Evolutionary conservation across 2,888 invertebrate species (phyloP).

Genomic region (Meloe dianella): DNA sequence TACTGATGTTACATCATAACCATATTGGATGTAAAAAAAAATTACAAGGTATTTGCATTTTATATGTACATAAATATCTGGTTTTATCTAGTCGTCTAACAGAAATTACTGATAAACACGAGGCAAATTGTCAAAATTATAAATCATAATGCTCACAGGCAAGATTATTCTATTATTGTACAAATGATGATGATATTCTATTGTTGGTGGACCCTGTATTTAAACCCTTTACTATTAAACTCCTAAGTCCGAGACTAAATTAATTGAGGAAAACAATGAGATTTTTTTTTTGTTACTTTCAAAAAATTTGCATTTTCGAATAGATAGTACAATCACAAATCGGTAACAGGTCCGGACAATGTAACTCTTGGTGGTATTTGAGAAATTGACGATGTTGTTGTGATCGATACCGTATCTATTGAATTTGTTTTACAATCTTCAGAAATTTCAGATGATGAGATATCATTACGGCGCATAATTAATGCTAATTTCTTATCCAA

Average conservation of each 20-base stretch:
- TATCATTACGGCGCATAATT: slow-evolving; percentile 54
- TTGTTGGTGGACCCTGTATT: too few species aligned
- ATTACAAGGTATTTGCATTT: slow-evolving; percentile 4
- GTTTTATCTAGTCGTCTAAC: background rate
- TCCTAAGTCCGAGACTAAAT: too few species aligned
- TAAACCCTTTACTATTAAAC: too few species aligned
- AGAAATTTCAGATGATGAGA: slow-evolving; percentile 49
- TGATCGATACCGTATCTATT: slow-evolving; percentile 48
- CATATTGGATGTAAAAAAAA: background rate
- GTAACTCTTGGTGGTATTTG: slow-evolving; percentile 56
- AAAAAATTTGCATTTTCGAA: too few species aligned
- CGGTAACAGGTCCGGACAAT: slow-evolving; percentile 68
- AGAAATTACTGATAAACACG: background rate
- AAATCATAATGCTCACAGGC: background rate
- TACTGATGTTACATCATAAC: background rate
- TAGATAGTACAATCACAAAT: slow-evolving; percentile 52
- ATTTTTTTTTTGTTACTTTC: too few species aligned
- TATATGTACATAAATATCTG: background rate
- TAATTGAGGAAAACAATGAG: too few species aligned
- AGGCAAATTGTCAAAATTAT: background rate
- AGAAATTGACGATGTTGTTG: slow-evolving; percentile 44
- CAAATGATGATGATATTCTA: background rate
- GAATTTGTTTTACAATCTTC: slow-evolving; percentile 54
- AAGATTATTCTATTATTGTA: background rate
- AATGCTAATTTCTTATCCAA: slow-evolving; percentile 67